Base-by-base conservation (phyloP, 2,888 invertebrate genomes). In the Penaeus monodon region DNA sequence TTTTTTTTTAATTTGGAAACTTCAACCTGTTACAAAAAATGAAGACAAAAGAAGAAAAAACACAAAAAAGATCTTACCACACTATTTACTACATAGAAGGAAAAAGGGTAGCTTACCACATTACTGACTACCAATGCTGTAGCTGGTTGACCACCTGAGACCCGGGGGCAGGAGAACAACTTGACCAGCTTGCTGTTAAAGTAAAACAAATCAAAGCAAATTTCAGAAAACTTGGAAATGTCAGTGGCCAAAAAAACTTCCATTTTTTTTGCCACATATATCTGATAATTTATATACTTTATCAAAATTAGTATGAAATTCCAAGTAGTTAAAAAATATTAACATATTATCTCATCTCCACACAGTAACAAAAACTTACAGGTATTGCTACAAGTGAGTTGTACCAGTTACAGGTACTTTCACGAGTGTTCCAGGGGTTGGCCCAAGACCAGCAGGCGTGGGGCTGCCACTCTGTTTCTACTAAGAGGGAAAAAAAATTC, bases 51-150 rank as follows among this genome's bases (percentile, higher is more conserved):
- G 57, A 57, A 20, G 17, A 57, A 20, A 57, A 57, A 20, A 17
- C 10, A 44, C 0, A 68, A 68, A 29, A 20, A 24, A 20, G 29
- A 10, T 17, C 20, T 27, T 68, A 68, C 68, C 68, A 68, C 68
- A n/a, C 0, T 70, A 44, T 2, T 7, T 0, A 44, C 44, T 6
- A 44, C 44, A 44, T 10, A 44, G 44, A 44, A 44, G 10, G 6
- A 44, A 10, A 44, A 44, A 44, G 10, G 44, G 65, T 29, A 17
- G 83, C 86, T 87, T 64, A 87, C 86, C 86, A 87, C 86, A 49
- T 87, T 82, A 66, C 88, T 81, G 38, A 89, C 88, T 33, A 89
- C 87, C 27, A 89, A 83, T 38, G 89, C 82, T 27, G 88, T 80
- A 12, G 83, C 70, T 24, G 86, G 81, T 33, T 84, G 86, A 14